Base-by-base conservation (phyloP, 2,888 invertebrate genomes). In the Drosophila tanythrix region DNA sequence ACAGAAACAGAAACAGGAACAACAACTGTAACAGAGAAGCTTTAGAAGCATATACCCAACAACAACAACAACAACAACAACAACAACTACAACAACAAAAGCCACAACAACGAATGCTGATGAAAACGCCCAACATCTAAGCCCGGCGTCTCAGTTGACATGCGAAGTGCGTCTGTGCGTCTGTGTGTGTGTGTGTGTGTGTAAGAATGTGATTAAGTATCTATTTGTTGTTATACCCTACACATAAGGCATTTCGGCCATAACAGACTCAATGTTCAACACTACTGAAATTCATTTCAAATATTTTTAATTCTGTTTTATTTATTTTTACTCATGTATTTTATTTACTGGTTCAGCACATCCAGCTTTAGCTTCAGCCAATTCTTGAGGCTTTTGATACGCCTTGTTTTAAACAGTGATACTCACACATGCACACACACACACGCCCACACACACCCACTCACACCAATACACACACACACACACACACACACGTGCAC, bases 151-250 rank as follows among this genome's bases (percentile, higher is more conserved):
- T 68, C 77, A 59, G 76, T 80, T 76, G 67, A 80, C 77, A 78
- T 76, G 59, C 31, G 56, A 46, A 56, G 50, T 43, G 51, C 36
- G 62, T 43, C 31, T n/a, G 52, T 64, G 52, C 38, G 46, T n/a
- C 48, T 62, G 58, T 43, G 52, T n/a, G 46, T 62, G 36, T 43
- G 55, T 38, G 52, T 43, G 52, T 38, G 56, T 56, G 60, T 62
- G 50, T 46, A 59, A 35, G 46, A 59, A 66, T 76, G 67, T 71
- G 71, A 80, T 78, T 80, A 78, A 71, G 78, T 80, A 80, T 80
- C 81, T 78, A 72, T 80, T 78, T 78, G 67, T 56, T 67, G 53
- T 5, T 50, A 18, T 64, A 38, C 81, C 48, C 81, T 78, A 63
- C 56, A 53, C 35, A 27, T 27, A 3, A 6, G 51, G 67, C 46